These are phyloP conservation scores for Pantherophis vulpinus DNA, from an alignment of 2,797 vertebrate genomes.

Conservation along the genomic window DNA sequence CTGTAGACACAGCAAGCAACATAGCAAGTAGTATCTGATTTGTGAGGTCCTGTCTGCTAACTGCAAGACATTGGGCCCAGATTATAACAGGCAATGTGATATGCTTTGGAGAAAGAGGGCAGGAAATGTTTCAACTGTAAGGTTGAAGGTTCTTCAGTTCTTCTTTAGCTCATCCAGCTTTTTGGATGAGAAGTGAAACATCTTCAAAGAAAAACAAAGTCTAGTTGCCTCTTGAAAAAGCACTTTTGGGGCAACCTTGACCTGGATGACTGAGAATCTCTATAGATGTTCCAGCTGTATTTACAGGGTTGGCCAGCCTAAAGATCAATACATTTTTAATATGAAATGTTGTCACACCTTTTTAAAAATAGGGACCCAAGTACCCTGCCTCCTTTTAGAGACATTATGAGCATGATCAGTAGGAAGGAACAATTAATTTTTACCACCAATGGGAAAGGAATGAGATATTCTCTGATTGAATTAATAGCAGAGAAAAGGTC, in stretches of 20 bases:
- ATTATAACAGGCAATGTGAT: background rate
- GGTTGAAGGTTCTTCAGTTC: background rate
- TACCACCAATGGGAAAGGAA: background rate
- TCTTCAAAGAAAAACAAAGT: background rate
- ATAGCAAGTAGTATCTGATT: background rate
- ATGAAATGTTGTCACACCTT: no score
- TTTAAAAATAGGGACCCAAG: background rate
- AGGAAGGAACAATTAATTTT: background rate
- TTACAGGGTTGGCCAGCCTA: background rate
- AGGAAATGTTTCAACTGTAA: background rate
- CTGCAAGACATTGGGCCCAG: background rate
- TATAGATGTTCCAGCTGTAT: background rate
- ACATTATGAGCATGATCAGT: background rate
- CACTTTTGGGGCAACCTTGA: background rate
- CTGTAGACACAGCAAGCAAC: background rate
- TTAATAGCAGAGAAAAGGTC: no score
- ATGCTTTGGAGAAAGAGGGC: background rate
- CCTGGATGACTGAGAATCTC: background rate
- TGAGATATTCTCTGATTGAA: background rate
- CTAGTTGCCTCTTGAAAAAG: background rate
- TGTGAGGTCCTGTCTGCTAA: background rate
- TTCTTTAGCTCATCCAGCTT: background rate
- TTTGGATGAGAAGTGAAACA: background rate
- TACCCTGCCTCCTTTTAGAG: background rate
- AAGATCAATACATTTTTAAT: background rate